These are phyloP conservation scores for Arion vulgaris DNA, from an alignment of 1,140 invertebrate genomes.

Conservation along the genomic window DNA sequence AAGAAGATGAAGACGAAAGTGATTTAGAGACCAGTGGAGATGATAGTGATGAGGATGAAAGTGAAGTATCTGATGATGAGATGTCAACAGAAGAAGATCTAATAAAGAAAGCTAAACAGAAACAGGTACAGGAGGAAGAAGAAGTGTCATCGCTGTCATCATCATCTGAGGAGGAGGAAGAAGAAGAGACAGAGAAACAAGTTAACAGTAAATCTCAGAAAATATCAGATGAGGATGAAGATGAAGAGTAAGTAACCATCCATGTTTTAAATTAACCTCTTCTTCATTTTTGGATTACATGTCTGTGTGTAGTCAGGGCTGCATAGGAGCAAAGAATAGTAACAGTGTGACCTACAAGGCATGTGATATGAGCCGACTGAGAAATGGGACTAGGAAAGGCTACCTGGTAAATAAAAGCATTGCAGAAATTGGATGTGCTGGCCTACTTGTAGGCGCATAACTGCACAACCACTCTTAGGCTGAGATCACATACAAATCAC, in stretches of 20 bases:
- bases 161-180: constrained; percentile 50
- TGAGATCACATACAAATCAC: too few species aligned
- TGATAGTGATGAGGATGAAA: constrained; percentile 47
- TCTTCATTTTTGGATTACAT: neutral
- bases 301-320: too few species aligned
- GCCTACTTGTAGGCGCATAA: too few species aligned
- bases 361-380: too few species aligned
- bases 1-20: constrained; percentile 48
- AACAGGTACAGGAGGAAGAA: constrained; percentile 51
- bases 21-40: constrained; percentile 50
- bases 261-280: neutral
- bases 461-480: too few species aligned
- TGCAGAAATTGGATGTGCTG: too few species aligned
- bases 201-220: constrained; percentile 46
- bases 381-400: too few species aligned
- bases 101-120: neutral
- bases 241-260: constrained; percentile 47
- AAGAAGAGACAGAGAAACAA: constrained; percentile 51
- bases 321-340: too few species aligned
- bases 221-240: constrained; percentile 38
- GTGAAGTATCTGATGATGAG: constrained; percentile 40
- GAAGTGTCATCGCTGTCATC: constrained; percentile 39
- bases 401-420: too few species aligned
- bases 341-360: too few species aligned
- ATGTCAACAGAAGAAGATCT: constrained; percentile 37